Evolutionary conservation across 2,888 invertebrate species (phyloP).

Genomic region (Onchidella celtica): DNA sequence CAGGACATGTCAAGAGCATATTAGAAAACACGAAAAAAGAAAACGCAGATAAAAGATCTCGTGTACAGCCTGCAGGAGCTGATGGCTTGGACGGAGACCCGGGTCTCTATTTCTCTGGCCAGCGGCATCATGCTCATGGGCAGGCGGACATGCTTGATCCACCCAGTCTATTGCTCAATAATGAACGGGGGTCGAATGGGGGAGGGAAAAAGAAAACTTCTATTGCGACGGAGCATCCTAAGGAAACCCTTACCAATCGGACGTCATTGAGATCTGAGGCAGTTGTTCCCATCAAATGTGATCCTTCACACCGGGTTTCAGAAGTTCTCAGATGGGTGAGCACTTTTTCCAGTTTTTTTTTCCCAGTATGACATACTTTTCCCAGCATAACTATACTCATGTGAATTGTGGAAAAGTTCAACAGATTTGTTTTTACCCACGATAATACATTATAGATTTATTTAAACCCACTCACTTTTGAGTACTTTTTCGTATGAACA

Average conservation of each 20-base stretch:
- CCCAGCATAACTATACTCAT: neutral
- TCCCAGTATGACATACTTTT: neutral
- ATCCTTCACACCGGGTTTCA: neutral
- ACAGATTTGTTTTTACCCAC: no score
- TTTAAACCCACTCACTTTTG: no score
- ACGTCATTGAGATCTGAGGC: neutral
- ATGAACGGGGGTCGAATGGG: neutral
- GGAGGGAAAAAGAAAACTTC: neutral
- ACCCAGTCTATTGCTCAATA: no score
- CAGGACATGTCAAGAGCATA: neutral
- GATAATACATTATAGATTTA: no score
- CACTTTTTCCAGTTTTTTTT: no score
- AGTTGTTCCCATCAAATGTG: slow-evolving; percentile 11
- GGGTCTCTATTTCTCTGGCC: no score
- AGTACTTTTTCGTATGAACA: no score
- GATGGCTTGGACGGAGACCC: no score
- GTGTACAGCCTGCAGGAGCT: no score
- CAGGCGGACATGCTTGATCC: no score
- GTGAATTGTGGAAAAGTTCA: neutral
- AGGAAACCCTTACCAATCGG: neutral
- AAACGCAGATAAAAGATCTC: neutral
- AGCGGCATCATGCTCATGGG: no score
- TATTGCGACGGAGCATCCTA: neutral
- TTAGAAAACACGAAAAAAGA: neutral
- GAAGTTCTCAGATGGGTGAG: slow-evolving; percentile 26